Percentiles rank a stretch among this genome's conserved stretches.
phyloP scores from a whole-genome alignment of 2,888 invertebrate genomes.

The Sclerodermus sp. region DNA sequence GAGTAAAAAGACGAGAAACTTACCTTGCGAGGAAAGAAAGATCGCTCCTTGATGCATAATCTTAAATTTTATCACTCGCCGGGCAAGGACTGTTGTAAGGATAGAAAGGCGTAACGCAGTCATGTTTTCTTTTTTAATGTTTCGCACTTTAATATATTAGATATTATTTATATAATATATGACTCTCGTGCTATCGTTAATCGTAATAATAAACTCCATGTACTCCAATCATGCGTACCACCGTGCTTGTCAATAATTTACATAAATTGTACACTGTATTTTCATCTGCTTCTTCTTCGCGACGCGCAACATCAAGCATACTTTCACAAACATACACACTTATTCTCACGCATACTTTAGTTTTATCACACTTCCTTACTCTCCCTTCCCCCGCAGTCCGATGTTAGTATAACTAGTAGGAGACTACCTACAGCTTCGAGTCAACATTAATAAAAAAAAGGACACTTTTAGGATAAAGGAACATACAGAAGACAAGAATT shows the following conservation, averaged over 20 bases:
- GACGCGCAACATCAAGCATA: slow-evolving; percentile 11
- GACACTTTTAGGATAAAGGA: slow-evolving; percentile 28
- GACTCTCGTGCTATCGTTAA: slow-evolving; percentile 35
- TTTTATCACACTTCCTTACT: slow-evolving; percentile 21
- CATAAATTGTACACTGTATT: slow-evolving; percentile 28
- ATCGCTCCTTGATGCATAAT: too few species aligned
- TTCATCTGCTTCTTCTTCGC: slow-evolving; percentile 9
- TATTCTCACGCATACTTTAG: slow-evolving; percentile 7
- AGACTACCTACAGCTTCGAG: slow-evolving; percentile 11
- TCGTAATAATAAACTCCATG: slow-evolving; percentile 30
- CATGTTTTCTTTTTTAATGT: slow-evolving; percentile 44
- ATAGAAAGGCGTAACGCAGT: too few species aligned
- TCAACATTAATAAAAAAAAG: slow-evolving; percentile 15
- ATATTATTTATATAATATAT: slow-evolving; percentile 44
- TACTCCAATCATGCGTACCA: slow-evolving; percentile 10
- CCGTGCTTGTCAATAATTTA: slow-evolving; percentile 38
- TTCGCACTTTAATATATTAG: slow-evolving; percentile 47
- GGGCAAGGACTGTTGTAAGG: too few species aligned
- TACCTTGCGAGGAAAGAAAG: too few species aligned
- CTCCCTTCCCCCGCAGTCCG: slow-evolving; percentile 6
- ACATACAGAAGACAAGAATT: slow-evolving; percentile 29
- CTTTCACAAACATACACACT: slow-evolving; percentile 2
- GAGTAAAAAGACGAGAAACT: too few species aligned
- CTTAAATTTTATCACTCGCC: too few species aligned
- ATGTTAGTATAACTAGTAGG: neutral